phyloP scores from a whole-genome alignment of 2,888 invertebrate genomes.

The Aporophyla lueneburgensis region DNA sequence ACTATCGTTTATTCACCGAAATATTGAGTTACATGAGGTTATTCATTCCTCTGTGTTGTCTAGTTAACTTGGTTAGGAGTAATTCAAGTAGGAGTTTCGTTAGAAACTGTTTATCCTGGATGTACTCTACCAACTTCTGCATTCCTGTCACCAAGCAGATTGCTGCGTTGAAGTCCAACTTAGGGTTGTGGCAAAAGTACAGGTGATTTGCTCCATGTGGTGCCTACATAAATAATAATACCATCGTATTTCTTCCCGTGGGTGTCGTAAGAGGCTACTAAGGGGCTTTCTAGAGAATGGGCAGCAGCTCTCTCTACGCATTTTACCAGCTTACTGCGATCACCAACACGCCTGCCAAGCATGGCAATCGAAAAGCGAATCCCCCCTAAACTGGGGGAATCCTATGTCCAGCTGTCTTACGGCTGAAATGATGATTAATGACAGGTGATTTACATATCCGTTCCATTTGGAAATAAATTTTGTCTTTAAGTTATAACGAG shows the following conservation, averaged over 20 bases:
- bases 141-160: background rate
- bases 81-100: background rate
- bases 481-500: background rate
- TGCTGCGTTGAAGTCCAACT: background rate
- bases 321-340: no score
- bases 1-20: slow-evolving; percentile 4
- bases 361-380: no score
- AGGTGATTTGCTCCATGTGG: background rate
- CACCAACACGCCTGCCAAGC: no score
- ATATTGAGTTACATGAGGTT: slow-evolving; percentile 11
- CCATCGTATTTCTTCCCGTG: no score
- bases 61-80: background rate
- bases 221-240: no score
- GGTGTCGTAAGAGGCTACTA: no score
- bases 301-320: no score
- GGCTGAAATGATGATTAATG: background rate
- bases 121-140: background rate
- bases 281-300: no score
- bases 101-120: background rate
- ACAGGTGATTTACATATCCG: background rate
- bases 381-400: no score
- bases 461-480: no score
- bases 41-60: background rate
- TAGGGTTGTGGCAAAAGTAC: background rate
- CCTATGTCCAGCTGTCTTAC: no score